Percentiles rank a stretch among this genome's conserved stretches.
Evolutionary conservation across 2,888 invertebrate genomes (phyloP).

Genomic region (Euproctis similis): DNA sequence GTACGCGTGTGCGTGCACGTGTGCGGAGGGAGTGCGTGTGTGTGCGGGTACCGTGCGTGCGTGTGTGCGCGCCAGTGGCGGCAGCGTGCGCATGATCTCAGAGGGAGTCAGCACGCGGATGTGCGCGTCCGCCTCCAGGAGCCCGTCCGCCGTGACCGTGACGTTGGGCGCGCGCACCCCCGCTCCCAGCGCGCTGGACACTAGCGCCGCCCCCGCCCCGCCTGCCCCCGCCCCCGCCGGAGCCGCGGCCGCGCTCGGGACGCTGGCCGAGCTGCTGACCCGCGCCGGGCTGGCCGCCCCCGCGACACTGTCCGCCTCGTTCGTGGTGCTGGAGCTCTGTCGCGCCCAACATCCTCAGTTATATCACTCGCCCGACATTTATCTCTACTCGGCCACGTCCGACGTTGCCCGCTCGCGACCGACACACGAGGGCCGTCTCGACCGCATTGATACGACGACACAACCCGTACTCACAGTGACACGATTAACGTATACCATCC

Average conservation of each 20-base stretch:
- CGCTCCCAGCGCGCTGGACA: conserved; percentile 11
- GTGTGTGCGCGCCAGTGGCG: conserved; percentile 78
- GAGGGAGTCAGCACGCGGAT: conserved; percentile 92
- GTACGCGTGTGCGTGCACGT: conserved; percentile 10
- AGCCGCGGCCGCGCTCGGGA: conserved; percentile 1
- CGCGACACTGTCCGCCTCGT: conserved; percentile 15
- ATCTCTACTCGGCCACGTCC: neutral
- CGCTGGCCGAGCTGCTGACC: conserved; percentile 13
- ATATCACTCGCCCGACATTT: conserved; percentile 9
- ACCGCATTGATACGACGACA: no score
- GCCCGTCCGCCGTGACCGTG: conserved; percentile 79
- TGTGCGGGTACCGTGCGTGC: conserved; percentile 12
- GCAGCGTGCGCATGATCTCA: conserved; percentile 93
- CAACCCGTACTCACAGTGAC: no score
- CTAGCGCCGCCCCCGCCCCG: conserved; percentile 13
- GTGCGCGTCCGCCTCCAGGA: conserved; percentile 83
- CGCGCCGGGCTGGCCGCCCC: conserved; percentile 24
- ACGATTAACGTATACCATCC: no score
- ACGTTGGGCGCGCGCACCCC: conserved; percentile 80
- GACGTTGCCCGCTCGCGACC: conserved; percentile 5
- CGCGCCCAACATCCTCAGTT: conserved; percentile 49
- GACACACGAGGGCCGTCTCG: no score
- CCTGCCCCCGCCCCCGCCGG: conserved; percentile 38
- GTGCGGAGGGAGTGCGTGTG: conserved; percentile 19
- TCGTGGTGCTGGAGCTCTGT: conserved; percentile 43